phyloP scores from a whole-genome alignment of 2,888 invertebrate species.

The Laothoe populi region DNA sequence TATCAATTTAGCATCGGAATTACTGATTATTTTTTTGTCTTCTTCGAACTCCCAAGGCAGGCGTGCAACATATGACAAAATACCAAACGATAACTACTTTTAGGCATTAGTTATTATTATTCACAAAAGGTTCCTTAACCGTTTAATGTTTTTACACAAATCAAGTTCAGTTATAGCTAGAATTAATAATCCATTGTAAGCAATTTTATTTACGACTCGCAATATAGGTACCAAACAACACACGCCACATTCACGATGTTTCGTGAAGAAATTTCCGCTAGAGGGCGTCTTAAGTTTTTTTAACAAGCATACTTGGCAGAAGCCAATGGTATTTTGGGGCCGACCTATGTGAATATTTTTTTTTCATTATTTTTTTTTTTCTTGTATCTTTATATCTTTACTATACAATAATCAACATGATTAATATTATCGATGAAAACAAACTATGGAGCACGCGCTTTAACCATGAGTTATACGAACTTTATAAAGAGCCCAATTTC shows the following conservation, averaged over 20 bases:
- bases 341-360: too few relatives aligned
- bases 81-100: slow-evolving; percentile 68
- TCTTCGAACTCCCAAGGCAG: slow-evolving; percentile 79
- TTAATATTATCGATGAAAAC: too few relatives aligned
- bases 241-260: slow-evolving; percentile 85
- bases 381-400: too few relatives aligned
- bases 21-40: slow-evolving; percentile 81
- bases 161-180: slow-evolving; percentile 59
- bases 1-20: slow-evolving; percentile 79
- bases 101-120: slow-evolving; percentile 50
- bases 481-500: too few relatives aligned
- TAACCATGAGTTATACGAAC: too few relatives aligned
- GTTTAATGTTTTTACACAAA: slow-evolving; percentile 59
- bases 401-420: too few relatives aligned
- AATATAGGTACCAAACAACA: slow-evolving; percentile 83
- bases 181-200: slow-evolving; percentile 63
- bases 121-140: slow-evolving; percentile 48
- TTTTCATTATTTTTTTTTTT: too few relatives aligned
- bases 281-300: slow-evolving; percentile 57
- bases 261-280: slow-evolving; percentile 67
- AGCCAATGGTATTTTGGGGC: neutral
- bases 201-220: slow-evolving; percentile 83
- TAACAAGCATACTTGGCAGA: neutral
- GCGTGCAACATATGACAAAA: slow-evolving; percentile 83
- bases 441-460: too few relatives aligned